These are phyloP conservation scores for Apaloderma vittatum DNA, from an alignment of 2,113 vertebrate genomes.

Conservation along the genomic window DNA sequence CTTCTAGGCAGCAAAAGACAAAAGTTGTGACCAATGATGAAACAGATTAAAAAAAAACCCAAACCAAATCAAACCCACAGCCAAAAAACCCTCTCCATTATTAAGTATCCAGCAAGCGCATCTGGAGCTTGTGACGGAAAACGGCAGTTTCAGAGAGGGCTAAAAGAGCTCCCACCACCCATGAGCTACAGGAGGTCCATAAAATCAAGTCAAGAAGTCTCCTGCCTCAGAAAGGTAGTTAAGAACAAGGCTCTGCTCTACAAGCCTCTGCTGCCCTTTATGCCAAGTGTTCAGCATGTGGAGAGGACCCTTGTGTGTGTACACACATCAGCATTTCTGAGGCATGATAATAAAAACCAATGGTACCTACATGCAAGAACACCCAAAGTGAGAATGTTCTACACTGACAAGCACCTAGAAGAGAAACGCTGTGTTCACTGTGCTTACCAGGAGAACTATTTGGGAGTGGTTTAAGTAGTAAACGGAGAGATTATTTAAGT, in stretches of 20 bases:
- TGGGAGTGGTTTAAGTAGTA: neutral
- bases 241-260: neutral
- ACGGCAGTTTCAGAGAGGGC: neutral
- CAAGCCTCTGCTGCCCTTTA: neutral
- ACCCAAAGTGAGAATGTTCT: neutral
- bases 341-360: neutral
- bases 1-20: neutral
- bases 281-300: neutral
- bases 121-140: neutral
- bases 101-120: neutral
- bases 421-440: neutral
- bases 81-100: neutral
- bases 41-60: neutral
- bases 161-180: neutral
- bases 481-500: neutral
- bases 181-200: neutral
- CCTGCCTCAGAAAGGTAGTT: neutral
- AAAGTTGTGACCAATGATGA: neutral
- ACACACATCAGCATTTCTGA: neutral
- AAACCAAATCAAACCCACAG: neutral
- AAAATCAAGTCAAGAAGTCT: neutral
- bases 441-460: neutral
- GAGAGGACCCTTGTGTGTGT: neutral
- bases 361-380: neutral
- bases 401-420: neutral